phyloP scores from a whole-genome alignment of 2,888 invertebrate species.

The Entomobrya multifasciata region DNA sequence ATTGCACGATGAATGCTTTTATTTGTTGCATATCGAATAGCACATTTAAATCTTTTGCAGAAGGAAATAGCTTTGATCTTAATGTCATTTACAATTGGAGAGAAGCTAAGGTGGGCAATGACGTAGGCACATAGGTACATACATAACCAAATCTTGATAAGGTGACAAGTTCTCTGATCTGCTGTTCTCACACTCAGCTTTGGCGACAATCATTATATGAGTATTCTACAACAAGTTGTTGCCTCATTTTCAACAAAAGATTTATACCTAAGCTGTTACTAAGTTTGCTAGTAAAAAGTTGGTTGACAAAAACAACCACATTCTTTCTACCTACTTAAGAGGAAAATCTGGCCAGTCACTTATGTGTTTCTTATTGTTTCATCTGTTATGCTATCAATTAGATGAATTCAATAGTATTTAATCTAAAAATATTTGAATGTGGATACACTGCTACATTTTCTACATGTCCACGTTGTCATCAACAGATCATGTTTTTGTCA shows the following conservation, averaged over 20 bases:
- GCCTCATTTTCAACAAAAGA: constrained; percentile 26
- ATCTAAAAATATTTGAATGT: background rate
- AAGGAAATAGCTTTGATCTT: background rate
- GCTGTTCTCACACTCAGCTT: background rate
- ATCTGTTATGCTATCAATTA: background rate
- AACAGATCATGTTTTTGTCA: background rate
- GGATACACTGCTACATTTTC: background rate
- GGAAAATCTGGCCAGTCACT: constrained; percentile 5
- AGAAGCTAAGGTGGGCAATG: background rate
- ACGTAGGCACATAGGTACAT: background rate
- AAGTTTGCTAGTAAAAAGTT: too few species aligned
- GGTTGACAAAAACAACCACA: constrained; percentile 34
- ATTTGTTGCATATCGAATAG: background rate
- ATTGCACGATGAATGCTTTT: background rate
- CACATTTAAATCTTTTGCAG: background rate
- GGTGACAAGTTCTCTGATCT: constrained; percentile 2
- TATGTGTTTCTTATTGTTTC: background rate
- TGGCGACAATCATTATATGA: constrained; percentile 29
- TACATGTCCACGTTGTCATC: constrained; percentile 6
- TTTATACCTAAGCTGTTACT: background rate
- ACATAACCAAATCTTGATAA: constrained; percentile 1
- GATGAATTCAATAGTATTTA: background rate
- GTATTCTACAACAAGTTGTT: constrained; percentile 55
- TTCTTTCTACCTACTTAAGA: constrained; percentile 17
- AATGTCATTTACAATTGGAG: background rate